Percentiles rank a stretch among this genome's conserved stretches.
phyloP scores from a whole-genome alignment of 2,888 invertebrate genomes.

The Volucella zonaria region DNA sequence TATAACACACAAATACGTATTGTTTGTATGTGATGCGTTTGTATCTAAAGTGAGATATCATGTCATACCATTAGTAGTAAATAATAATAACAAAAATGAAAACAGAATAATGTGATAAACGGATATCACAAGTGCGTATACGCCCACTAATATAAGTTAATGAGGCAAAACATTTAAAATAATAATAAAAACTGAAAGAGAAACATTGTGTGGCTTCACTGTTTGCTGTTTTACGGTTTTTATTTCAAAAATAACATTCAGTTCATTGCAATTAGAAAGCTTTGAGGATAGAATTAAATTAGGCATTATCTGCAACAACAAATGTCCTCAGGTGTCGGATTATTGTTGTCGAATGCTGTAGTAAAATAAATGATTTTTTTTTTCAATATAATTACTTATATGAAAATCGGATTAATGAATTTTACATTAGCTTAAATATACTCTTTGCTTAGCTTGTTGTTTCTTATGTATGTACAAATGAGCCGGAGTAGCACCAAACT shows the following conservation, averaged over 20 bases:
- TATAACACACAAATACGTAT: slow-evolving; percentile 2
- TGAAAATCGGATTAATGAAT: no score
- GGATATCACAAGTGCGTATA: slow-evolving; percentile 15
- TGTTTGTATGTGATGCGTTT: slow-evolving; percentile 49
- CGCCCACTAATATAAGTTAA: slow-evolving; percentile 19
- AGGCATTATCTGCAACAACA: slow-evolving; percentile 1
- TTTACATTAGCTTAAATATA: no score
- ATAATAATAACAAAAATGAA: slow-evolving; percentile 5
- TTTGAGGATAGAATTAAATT: neutral
- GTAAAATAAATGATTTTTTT: no score
- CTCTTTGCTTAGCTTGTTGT: no score
- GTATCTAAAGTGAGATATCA: slow-evolving; percentile 63
- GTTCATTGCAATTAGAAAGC: neutral
- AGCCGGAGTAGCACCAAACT: no score
- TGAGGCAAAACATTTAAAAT: neutral
- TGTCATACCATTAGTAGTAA: slow-evolving; percentile 54
- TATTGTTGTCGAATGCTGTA: neutral
- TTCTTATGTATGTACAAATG: no score
- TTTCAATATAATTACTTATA: no score
- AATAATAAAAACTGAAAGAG: slow-evolving; percentile 5
- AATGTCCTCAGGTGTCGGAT: slow-evolving; percentile 1
- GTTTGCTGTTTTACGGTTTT: neutral
- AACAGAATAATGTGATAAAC: neutral
- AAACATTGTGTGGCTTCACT: neutral
- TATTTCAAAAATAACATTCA: no score